Conservation (phyloP, 2,797 vertebrate genomes). For the Danionella dracula region DNA sequence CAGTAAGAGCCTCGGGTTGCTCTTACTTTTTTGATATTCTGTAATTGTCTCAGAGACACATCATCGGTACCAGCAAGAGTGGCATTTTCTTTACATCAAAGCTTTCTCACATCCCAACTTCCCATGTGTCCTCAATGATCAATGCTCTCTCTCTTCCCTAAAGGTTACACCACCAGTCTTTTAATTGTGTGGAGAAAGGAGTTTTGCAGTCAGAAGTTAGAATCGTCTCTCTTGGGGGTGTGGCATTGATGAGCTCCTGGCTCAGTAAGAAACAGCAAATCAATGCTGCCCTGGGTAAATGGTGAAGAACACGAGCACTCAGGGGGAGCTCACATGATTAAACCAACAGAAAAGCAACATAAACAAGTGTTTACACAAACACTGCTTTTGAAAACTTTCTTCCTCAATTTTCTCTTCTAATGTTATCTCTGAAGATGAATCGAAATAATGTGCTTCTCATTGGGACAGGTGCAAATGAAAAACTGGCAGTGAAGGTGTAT, state of each 20-base stretch:
- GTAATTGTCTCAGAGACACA: not conserved
- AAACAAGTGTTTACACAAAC: constrained; percentile 6
- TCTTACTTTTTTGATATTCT: not conserved
- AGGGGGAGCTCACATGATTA: constrained; percentile 19
- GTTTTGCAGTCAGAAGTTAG: constrained; percentile 7
- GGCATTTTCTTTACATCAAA: constrained; percentile 6
- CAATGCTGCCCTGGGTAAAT: constrained; percentile 35
- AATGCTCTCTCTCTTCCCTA: not conserved
- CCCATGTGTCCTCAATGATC: constrained; percentile 8
- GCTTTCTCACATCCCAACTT: constrained; percentile 1
- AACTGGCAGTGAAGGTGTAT: not conserved
- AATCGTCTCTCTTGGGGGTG: constrained; percentile 8
- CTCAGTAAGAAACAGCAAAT: constrained; percentile 27
- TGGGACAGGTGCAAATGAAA: not conserved
- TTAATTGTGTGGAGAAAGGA: constrained; percentile 25
- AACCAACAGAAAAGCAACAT: constrained; percentile 19
- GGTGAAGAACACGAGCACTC: constrained; percentile 23
- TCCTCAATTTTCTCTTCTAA: not conserved
- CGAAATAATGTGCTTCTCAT: not conserved
- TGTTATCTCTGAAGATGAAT: not conserved
- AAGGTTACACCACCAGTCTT: constrained; percentile 31
- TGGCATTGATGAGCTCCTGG: constrained; percentile 31
- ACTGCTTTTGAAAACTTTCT: not conserved
- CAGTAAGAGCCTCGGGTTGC: not conserved
- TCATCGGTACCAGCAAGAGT: not conserved